Conservation (phyloP, 2,113 vertebrate species). For the Podarcis muralis region DNA sequence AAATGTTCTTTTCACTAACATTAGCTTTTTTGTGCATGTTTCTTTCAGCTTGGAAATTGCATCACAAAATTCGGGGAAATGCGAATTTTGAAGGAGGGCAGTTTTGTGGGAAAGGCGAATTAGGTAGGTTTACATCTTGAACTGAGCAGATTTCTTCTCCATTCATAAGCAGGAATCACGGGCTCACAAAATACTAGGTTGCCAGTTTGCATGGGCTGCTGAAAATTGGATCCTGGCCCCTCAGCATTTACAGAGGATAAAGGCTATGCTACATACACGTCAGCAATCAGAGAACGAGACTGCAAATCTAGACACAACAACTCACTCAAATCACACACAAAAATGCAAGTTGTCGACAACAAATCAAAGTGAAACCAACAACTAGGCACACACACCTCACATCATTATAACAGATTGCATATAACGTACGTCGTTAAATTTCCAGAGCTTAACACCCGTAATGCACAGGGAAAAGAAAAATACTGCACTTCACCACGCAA, state of each 20-base stretch:
- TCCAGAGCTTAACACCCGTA: not conserved
- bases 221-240: not conserved
- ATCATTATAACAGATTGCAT: not conserved
- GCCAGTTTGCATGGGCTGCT: not conserved
- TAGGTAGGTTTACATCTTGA: no score
- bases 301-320: not conserved
- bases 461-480: not conserved
- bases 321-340: no score
- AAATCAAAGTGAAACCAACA: not conserved
- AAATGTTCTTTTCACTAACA: no score
- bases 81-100: no score
- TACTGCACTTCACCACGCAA: not conserved
- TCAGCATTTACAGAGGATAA: not conserved
- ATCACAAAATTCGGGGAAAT: no score
- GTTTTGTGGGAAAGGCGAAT: no score
- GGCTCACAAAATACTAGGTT: not conserved
- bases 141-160: no score
- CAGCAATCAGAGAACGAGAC: not conserved
- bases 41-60: no score
- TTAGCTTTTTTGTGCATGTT: no score
- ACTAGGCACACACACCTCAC: not conserved
- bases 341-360: not conserved
- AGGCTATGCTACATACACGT: not conserved
- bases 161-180: not conserved
- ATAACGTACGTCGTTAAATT: not conserved